Conservation (phyloP, 2,797 vertebrate species). For the Falco rusticolus region DNA sequence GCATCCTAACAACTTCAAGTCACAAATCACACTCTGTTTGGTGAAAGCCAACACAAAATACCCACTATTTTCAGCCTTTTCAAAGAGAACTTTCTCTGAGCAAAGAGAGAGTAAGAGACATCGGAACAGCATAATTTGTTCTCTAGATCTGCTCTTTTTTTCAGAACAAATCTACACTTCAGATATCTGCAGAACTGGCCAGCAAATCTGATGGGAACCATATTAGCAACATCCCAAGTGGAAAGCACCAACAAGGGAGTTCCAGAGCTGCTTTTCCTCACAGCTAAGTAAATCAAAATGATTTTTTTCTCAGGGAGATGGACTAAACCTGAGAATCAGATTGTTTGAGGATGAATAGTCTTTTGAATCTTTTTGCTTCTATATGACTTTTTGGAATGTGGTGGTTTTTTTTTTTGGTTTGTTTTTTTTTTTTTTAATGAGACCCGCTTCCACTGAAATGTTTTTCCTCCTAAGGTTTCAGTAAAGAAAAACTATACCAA, state of each 20-base stretch:
- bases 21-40: neutral
- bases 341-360: neutral
- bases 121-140: neutral
- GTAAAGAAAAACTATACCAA: neutral
- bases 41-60: neutral
- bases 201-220: neutral
- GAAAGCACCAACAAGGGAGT: neutral
- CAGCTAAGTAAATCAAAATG: neutral
- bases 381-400: neutral
- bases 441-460: neutral
- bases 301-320: neutral
- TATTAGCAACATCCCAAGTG: neutral
- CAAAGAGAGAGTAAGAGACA: neutral
- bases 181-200: neutral
- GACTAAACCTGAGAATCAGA: neutral
- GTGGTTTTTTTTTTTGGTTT: too few relatives aligned
- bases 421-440: neutral
- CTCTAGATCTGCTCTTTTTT: neutral
- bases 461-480: neutral
- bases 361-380: neutral
- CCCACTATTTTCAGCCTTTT: neutral
- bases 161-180: neutral
- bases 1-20: neutral
- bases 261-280: neutral
- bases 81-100: neutral